Base-by-base conservation (phyloP, 92 coral and sea anemone species). In the Actinernus sp. region DNA sequence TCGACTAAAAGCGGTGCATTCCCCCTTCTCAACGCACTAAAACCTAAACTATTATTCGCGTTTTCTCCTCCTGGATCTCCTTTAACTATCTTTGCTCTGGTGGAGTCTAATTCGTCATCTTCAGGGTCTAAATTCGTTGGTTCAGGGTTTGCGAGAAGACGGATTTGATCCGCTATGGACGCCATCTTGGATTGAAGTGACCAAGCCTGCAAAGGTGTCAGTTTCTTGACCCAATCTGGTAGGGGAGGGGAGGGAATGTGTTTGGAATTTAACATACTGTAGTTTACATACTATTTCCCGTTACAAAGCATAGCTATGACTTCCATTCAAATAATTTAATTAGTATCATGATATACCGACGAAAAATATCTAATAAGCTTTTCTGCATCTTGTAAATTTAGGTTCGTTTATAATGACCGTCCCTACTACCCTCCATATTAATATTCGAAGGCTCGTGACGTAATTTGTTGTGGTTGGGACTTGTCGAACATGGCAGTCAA, bases 391-490 rank as follows among this genome's bases (percentile, higher is more conserved):
- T n/a, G n/a, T n/a, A n/a, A n/a, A n/a, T n/a, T n/a, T n/a, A n/a
- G n/a, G n/a, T n/a, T n/a, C n/a, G n/a, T n/a, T n/a, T n/a, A n/a
- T n/a, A n/a, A n/a, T n/a, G n/a, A n/a, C n/a, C n/a, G n/a, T n/a
- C n/a, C n/a, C n/a, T n/a, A n/a, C n/a, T n/a, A n/a, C n/a, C n/a
- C n/a, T n/a, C n/a, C n/a, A n/a, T n/a, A n/a, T n/a, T n/a, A n/a
- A n/a, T n/a, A n/a, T n/a, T n/a, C n/a, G n/a, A n/a, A n/a, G n/a
- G 39, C 67, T 49, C 46, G 78, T 90, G 92, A 90, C 97, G 97
- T 90, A 77, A 81, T 90, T 90, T 90, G 97, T 90, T 90, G 92
- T 90, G 92, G 85, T 90, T 89, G 64, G 72, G 56, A 31, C 72
- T 82, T 61, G 73, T 52, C 63, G 49, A 73, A 55, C 57, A 88